Evolutionary conservation across 2,113 vertebrate species (phyloP).

Genomic region (Hyperopisus bebe): DNA sequence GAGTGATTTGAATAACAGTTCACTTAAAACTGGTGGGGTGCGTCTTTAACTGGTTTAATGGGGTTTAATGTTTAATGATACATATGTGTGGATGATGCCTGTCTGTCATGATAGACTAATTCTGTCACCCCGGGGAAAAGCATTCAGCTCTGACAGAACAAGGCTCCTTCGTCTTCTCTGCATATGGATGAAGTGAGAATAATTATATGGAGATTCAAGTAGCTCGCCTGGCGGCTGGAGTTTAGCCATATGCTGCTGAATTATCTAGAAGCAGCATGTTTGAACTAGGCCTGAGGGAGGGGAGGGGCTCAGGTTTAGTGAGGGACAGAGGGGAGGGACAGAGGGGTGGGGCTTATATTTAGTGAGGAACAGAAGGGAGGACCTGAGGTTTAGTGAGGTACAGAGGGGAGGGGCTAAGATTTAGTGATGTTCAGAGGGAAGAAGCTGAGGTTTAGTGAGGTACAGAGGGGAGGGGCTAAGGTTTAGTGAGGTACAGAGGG

Average conservation of each 20-base stretch:
- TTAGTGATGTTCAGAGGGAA: not conserved
- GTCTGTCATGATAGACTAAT: not conserved
- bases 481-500: not conserved
- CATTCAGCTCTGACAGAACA: not conserved
- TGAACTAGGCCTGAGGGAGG: not conserved
- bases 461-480: not conserved
- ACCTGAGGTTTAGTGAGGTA: not conserved
- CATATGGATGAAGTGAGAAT: not conserved
- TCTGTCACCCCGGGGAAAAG: not conserved
- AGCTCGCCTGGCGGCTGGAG: not conserved
- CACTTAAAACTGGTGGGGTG: conserved; percentile 45
- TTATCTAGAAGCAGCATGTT: not conserved
- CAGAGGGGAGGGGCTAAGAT: not conserved
- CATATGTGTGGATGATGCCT: not conserved
- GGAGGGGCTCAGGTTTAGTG: not conserved
- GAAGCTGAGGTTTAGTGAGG: not conserved
- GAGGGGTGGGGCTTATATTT: not conserved
- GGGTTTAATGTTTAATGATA: conserved; percentile 39
- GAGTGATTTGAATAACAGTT: conserved; percentile 34
- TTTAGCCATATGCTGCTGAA: not conserved
- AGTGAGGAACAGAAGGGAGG: not conserved
- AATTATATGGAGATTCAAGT: not conserved
- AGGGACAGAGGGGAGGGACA: not conserved
- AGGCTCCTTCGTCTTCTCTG: not conserved
- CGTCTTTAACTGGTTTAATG: conserved; percentile 48